A percentile compares a stretch with the other conserved stretches of the same genome.
Conservation (phyloP, 1,140 invertebrate species). For the Anastrepha obliqua region DNA sequence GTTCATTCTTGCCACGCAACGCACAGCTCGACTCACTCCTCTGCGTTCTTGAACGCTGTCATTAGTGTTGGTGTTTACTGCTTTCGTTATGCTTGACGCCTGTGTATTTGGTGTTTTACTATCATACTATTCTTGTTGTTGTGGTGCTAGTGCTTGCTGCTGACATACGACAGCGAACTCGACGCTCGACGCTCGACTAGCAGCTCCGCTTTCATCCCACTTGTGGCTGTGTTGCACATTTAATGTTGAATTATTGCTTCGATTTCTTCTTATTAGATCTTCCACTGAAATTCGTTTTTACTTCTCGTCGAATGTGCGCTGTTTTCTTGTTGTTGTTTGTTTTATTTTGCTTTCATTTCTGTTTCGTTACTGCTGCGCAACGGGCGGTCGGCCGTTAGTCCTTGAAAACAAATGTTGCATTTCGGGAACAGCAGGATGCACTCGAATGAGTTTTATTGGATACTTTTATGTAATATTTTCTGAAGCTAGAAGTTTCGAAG, state of each 20-base stretch:
- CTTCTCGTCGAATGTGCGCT: background rate
- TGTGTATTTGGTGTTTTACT: background rate
- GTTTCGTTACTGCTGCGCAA: background rate
- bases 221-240: constrained; percentile 61
- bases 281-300: constrained; percentile 44
- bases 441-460: constrained; percentile 61
- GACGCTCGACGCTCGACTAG: background rate
- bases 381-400: constrained; percentile 59
- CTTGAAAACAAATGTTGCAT: constrained; percentile 72
- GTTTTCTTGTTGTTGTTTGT: background rate
- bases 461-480: background rate
- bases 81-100: constrained; percentile 51
- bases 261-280: constrained; percentile 43
- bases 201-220: constrained; percentile 7
- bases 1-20: background rate
- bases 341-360: background rate
- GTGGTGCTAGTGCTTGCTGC: constrained; percentile 4
- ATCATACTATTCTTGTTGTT: background rate
- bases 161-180: background rate
- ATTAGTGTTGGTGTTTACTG: constrained; percentile 52
- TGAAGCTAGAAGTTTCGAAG: background rate
- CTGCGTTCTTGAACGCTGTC: constrained; percentile 49
- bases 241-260: constrained; percentile 39
- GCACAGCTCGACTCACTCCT: constrained; percentile 22
- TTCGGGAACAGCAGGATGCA: constrained; percentile 67